Conservation (phyloP, 2,113 vertebrate genomes). For the Sminthopsis crassicaudata region DNA sequence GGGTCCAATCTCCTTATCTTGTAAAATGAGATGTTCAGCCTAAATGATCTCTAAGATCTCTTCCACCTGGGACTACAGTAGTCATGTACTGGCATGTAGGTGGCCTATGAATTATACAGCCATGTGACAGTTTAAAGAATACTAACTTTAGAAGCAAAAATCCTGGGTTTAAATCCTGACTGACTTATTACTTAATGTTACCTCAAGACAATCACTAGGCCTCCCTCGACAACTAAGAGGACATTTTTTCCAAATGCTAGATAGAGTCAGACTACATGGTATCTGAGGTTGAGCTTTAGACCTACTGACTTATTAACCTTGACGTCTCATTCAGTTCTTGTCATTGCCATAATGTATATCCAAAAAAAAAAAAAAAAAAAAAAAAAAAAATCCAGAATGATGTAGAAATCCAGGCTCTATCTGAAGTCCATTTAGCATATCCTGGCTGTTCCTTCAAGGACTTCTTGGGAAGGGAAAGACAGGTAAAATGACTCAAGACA, state of each 20-base stretch:
- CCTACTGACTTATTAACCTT: neutral
- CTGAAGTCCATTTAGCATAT: neutral
- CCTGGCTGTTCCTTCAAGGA: constrained; percentile 4
- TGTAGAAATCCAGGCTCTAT: neutral
- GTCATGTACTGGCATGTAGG: neutral
- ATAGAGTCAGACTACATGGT: neutral
- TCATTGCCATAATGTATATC: neutral
- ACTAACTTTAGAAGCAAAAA: neutral
- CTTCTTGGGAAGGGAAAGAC: constrained; percentile 24
- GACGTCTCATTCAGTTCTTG: neutral
- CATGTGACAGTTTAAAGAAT: neutral
- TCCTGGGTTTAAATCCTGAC: neutral
- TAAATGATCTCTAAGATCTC: neutral
- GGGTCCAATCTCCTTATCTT: neutral
- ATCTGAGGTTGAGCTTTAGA: neutral
- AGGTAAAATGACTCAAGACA: constrained; percentile 2
- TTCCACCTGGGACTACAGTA: neutral
- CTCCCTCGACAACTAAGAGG: too few species aligned
- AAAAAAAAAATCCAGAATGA: neutral
- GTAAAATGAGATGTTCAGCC: neutral
- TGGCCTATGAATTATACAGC: neutral
- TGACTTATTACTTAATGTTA: neutral
- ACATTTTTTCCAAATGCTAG: too few species aligned
- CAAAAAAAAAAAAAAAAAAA: neutral
- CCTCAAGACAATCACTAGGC: too few species aligned